phyloP scores from a whole-genome alignment of 2,797 vertebrate genomes.

The Halcyon leucocephala region DNA sequence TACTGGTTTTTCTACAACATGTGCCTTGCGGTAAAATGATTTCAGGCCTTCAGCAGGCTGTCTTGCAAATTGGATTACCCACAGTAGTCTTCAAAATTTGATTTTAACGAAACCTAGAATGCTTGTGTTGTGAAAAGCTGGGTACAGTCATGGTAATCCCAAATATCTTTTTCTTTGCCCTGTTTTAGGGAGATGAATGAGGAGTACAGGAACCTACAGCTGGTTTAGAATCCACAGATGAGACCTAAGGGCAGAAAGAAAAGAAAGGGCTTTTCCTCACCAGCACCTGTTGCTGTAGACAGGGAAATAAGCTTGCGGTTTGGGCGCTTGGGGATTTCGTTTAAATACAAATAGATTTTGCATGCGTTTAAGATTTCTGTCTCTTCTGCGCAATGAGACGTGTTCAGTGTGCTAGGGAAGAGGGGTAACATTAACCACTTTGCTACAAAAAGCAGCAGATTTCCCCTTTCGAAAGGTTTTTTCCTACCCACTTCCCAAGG shows the following conservation, averaged over 20 bases:
- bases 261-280: background rate
- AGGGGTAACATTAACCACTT: background rate
- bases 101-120: background rate
- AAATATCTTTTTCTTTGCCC: background rate
- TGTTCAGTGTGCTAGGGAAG: background rate
- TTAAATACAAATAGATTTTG: background rate
- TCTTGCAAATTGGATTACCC: background rate
- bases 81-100: background rate
- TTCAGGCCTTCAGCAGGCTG: background rate
- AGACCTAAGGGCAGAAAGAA: background rate
- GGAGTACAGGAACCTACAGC: background rate
- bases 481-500: background rate
- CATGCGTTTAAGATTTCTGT: background rate
- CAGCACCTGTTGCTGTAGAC: background rate
- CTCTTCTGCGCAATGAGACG: accelerated
- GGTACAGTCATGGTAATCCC: background rate
- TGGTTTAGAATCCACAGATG: background rate
- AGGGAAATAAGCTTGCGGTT: background rate
- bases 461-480: background rate
- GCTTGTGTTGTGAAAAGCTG: background rate
- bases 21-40: background rate
- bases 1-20: background rate
- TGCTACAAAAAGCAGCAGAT: background rate
- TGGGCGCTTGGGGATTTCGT: background rate
- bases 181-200: background rate